Evolutionary conservation across 1,140 invertebrate species (phyloP), one percentile per base, ranked within the genome.

Genomic region (Carposina sasakii): DNA sequence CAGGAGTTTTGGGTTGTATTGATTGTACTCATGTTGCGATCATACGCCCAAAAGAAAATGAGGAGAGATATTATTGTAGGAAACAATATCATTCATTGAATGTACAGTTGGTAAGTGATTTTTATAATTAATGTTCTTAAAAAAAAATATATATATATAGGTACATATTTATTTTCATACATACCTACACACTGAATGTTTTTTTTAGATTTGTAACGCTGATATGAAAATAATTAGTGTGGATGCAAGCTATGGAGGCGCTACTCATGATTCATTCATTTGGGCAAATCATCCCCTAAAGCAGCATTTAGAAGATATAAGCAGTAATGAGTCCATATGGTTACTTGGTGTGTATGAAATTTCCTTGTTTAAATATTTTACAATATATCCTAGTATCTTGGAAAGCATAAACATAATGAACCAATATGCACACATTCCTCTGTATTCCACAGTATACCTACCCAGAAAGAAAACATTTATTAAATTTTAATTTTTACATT

Each of bases 201-300:
- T n/a, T 37, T 56, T 53, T 15, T 24, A 56, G 50, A 46, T 60
- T 37, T 57, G 54, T 41, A 45, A 60, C 49, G 41, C 52, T 16
- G 39, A 60, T 15, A 43, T 55, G 43, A 12, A 55, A 2, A 56
- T 60, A 16, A 46, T 37, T 4, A 52, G 52, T 47, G 46, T 54
- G 9, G 49, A 60, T 55, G 52, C 57, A 9, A 60, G 52, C 44
- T 23, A 49, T 46, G 34, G 40, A 8, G 53, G 52, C 17, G 46
- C 47, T 2, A 43, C 19, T 3, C 52, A 52, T 46, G 50, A 53
- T 19, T 45, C 55, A 2, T 50, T 46, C 22, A 53, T 58, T n/a
- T 58, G 51, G 55, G 5, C 21, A 5, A 31, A 19, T 31, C 47
- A 58, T 47, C 46, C 50, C 12, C 4, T 58, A 4, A 50, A 46